Evolutionary conservation across 1,140 invertebrate genomes (phyloP).

Genomic region (Pachyrhynchus sulphureomaculatus): DNA sequence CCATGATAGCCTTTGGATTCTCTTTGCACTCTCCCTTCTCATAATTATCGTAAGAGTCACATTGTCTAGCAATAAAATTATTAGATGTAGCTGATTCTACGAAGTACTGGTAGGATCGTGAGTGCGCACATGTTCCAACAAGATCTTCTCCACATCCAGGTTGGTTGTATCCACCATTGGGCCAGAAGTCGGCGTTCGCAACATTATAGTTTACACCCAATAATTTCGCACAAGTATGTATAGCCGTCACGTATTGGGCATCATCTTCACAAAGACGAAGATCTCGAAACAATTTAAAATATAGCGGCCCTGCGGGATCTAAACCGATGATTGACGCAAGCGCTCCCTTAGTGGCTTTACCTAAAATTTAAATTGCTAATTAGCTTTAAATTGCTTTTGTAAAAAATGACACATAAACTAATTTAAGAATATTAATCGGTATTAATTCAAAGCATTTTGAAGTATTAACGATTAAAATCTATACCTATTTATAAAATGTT

Average conservation of each 20-base stretch:
- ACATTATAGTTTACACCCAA: slow-evolving; percentile 61
- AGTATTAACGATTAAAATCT: too few relatives aligned
- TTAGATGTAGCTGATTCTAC: slow-evolving; percentile 10
- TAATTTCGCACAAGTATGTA: slow-evolving; percentile 62
- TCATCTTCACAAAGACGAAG: slow-evolving; percentile 61
- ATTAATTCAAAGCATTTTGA: too few relatives aligned
- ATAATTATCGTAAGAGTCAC: slow-evolving; percentile 58
- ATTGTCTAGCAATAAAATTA: slow-evolving; percentile 56
- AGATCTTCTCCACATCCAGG: slow-evolving; percentile 63
- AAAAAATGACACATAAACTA: background rate
- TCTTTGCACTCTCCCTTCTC: slow-evolving; percentile 56
- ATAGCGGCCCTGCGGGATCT: slow-evolving; percentile 59
- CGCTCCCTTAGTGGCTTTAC: background rate
- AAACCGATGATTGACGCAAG: slow-evolving; percentile 46
- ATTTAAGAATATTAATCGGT: too few relatives aligned
- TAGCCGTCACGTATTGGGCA: slow-evolving; percentile 61
- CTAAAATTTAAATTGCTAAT: slow-evolving; percentile 46
- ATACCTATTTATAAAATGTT: too few relatives aligned
- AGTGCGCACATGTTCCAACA: slow-evolving; percentile 54
- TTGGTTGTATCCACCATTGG: slow-evolving; percentile 65
- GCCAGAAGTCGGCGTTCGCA: slow-evolving; percentile 71
- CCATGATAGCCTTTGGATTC: slow-evolving; percentile 45
- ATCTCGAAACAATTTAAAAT: slow-evolving; percentile 50
- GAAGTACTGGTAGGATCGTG: slow-evolving; percentile 57
- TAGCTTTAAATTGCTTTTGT: background rate